phyloP scores from a whole-genome alignment of 2,113 vertebrate species.

The Trematocara zebra region DNA sequence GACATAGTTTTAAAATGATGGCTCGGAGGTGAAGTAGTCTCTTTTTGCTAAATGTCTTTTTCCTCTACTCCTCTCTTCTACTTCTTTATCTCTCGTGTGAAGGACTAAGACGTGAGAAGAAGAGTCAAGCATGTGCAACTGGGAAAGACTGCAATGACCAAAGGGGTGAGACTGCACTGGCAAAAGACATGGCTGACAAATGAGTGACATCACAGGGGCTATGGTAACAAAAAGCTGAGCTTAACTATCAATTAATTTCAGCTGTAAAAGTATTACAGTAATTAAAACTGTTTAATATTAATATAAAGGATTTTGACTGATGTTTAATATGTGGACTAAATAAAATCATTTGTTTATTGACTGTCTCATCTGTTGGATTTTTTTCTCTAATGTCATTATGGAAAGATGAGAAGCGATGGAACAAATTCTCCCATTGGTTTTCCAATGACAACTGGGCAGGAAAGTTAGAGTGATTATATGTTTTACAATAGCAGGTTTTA shows the following conservation, averaged over 20 bases:
- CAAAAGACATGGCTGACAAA: background rate
- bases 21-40: background rate
- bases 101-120: background rate
- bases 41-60: background rate
- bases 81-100: background rate
- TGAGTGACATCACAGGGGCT: background rate
- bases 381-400: background rate
- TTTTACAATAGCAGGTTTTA: background rate
- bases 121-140: background rate
- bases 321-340: background rate
- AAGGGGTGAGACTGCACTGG: background rate
- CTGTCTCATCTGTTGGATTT: fast-evolving
- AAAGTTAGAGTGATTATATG: background rate
- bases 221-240: background rate
- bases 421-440: background rate
- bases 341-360: background rate
- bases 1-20: background rate
- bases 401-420: background rate
- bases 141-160: background rate
- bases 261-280: background rate
- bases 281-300: background rate
- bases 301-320: background rate
- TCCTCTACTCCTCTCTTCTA: background rate
- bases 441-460: background rate
- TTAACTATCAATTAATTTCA: background rate